phyloP scores from a whole-genome alignment of 2,888 invertebrate genomes.

The Thera obeliscata region DNA sequence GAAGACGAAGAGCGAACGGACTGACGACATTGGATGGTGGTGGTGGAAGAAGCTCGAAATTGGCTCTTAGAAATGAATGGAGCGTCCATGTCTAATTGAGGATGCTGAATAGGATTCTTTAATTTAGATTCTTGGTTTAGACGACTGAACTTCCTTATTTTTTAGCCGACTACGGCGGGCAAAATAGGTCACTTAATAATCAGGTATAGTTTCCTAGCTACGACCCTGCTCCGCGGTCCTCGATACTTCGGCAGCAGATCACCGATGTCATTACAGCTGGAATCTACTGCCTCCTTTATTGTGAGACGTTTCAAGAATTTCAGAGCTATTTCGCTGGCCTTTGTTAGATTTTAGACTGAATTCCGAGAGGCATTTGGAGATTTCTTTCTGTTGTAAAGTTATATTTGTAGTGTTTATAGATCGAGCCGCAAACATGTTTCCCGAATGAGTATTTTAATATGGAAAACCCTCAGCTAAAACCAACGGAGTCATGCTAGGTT shows the following conservation, averaged over 20 bases:
- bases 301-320: conserved; percentile 26
- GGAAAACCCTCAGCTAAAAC: background rate
- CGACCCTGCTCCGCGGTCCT: conserved; percentile 9
- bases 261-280: conserved; percentile 35
- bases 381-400: conserved; percentile 1
- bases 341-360: conserved; percentile 22
- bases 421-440: background rate
- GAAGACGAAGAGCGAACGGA: too few species aligned
- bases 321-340: conserved; percentile 19
- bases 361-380: conserved; percentile 7
- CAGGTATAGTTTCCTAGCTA: conserved; percentile 8
- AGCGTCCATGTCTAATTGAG: too few species aligned
- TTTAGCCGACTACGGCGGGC: too few species aligned
- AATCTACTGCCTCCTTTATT: conserved; percentile 32
- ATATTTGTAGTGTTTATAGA: background rate
- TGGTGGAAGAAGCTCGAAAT: too few species aligned
- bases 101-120: too few species aligned
- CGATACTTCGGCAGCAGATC: conserved; percentile 32
- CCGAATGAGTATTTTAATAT: background rate
- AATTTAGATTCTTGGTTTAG: too few species aligned
- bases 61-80: too few species aligned
- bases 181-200: too few species aligned
- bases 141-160: too few species aligned
- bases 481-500: background rate
- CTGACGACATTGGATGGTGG: too few species aligned